Evolutionary conservation across 2,888 invertebrate species (phyloP).

Genomic region (Drosophila neoperkinsi): DNA sequence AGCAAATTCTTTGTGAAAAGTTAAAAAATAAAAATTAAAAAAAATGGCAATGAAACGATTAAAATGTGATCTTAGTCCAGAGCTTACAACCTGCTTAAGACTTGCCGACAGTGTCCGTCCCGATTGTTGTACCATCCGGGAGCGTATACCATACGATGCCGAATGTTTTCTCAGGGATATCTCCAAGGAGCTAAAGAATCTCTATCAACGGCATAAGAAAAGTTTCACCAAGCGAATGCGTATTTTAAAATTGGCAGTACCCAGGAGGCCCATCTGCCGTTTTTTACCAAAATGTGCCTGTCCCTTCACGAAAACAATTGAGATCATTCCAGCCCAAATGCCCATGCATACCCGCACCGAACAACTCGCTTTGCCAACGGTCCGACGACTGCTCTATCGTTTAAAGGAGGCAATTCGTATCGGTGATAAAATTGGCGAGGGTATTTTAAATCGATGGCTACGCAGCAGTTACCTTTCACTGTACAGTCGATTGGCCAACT

Average conservation of each 20-base stretch:
- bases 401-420: constrained; percentile 27
- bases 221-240: constrained; percentile 65
- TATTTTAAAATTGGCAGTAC: constrained; percentile 66
- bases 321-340: constrained; percentile 64
- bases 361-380: constrained; percentile 78
- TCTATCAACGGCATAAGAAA: constrained; percentile 56
- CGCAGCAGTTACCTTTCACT: constrained; percentile 81
- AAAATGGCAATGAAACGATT: constrained; percentile 47
- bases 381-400: constrained; percentile 52
- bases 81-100: constrained; percentile 49
- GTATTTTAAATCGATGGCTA: constrained; percentile 76
- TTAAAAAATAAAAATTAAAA: constrained; percentile 1
- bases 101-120: constrained; percentile 51
- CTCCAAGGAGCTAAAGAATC: constrained; percentile 54
- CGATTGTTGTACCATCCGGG: constrained; percentile 67
- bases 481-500: constrained; percentile 82
- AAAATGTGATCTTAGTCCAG: constrained; percentile 65
- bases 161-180: constrained; percentile 64
- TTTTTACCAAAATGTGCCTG: constrained; percentile 74
- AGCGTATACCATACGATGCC: constrained; percentile 61
- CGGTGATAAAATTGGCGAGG: constrained; percentile 58
- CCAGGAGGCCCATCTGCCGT: constrained; percentile 34
- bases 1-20: constrained; percentile 33
- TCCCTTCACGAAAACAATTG: constrained; percentile 67
- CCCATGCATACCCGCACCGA: constrained; percentile 77